Base-by-base conservation (phyloP, 2,888 invertebrate genomes). In the Drosophila monieri region DNA sequence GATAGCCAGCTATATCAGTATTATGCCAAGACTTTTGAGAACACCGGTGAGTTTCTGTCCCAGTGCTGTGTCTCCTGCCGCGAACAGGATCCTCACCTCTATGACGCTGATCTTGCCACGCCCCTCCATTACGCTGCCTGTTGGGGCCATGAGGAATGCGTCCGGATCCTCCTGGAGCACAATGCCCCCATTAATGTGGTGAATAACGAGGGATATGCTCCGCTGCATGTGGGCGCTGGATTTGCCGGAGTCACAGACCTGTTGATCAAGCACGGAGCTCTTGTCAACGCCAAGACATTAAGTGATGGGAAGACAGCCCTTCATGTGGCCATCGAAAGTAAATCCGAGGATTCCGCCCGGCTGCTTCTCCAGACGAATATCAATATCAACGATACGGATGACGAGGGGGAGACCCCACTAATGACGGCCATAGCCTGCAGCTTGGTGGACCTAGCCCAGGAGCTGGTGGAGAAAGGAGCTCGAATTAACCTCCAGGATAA, bases 101-200 rank as follows among this genome's bases (percentile, higher is more conserved):
- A 85, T 2, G 91, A 91, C 78, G 81, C 83, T n/a, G 86, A 88
- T 51, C 62, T 88, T 74, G 88, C 94, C 79, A 94, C 95, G 65
- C 95, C 95, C 0, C 90, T 96, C 58, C 95, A 96, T 90, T 96
- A 96, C 92, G 95, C 95, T 23, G 94, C 94, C 12, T 94, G 94
- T 70, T 93, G 94, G 78, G 95, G 95, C 0, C 94, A 94, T 88
- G 84, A 92, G 51, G 94, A 93, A 52, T 94, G 94, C 87, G 93
- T 95, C 0, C 92, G 93, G 55, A 91, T 94, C 67, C 91, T 95
- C 52, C 84, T 94, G 62, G 92, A 93, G 85, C 93, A 94, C 88
- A 94, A 94, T 92, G 93, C 92, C 6, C 89, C 90, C 3, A 92
- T 95, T 27, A 94, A 96, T 91, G 92, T 94, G 35, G 93, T 93